Conservation (phyloP, 2,113 vertebrate species). For the Fukomys damarensis region DNA sequence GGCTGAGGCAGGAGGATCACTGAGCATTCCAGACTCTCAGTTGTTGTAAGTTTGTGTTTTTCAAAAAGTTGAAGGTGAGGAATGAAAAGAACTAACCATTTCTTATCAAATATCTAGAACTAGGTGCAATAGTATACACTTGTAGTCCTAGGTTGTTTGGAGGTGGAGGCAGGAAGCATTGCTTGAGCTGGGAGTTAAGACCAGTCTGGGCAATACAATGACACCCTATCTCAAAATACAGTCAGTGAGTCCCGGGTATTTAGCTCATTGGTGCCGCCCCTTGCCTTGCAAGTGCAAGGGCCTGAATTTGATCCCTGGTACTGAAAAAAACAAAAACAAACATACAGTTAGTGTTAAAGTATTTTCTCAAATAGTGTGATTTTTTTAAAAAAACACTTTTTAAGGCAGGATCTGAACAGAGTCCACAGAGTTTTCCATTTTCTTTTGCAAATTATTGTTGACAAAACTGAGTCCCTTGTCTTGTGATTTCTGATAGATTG, state of each 20-base stretch:
- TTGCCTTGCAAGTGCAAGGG: no score
- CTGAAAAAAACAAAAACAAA: no score
- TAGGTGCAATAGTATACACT: not conserved
- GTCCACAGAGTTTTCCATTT: not conserved
- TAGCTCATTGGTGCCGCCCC: no score
- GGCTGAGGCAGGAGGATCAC: not conserved
- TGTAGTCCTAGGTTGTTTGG: not conserved
- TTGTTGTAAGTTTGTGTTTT: slow-evolving; percentile 3
- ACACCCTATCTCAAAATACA: not conserved
- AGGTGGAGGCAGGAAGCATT: not conserved
- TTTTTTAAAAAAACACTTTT: not conserved
- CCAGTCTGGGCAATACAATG: not conserved
- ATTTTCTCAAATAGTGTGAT: not conserved
- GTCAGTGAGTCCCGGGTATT: not conserved
- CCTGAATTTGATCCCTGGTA: no score
- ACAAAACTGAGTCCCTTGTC: not conserved
- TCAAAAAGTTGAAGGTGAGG: not conserved
- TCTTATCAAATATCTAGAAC: not conserved
- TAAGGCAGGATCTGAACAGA: not conserved
- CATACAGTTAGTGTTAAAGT: no score
- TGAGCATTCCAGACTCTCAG: no score
- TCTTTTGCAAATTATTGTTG: not conserved
- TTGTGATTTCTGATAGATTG: not conserved
- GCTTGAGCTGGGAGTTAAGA: not conserved
- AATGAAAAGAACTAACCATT: not conserved